phyloP scores from a whole-genome alignment of 2,797 vertebrate genomes.

The Rhinichthys osculus region DNA sequence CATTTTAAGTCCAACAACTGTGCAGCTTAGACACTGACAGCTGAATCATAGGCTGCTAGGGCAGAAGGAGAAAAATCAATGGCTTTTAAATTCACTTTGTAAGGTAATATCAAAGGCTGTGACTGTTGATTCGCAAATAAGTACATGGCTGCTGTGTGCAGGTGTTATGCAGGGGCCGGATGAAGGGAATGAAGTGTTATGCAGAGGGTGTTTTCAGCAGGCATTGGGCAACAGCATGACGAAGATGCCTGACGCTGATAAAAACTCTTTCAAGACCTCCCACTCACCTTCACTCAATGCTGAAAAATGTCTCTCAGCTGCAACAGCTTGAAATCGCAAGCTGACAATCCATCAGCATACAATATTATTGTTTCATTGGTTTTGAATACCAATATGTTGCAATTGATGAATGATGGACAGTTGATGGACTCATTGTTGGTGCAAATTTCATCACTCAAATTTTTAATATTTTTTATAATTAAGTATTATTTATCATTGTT shows the following conservation, averaged over 20 bases:
- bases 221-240: constrained; percentile 26
- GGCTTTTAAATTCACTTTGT: constrained; percentile 61
- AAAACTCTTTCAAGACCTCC: constrained; percentile 51
- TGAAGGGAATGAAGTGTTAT: constrained; percentile 39
- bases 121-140: constrained; percentile 47
- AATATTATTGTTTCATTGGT: background rate
- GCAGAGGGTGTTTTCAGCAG: constrained; percentile 47
- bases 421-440: constrained; percentile 6
- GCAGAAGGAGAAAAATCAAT: constrained; percentile 57
- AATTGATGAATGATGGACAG: background rate
- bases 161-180: constrained; percentile 32
- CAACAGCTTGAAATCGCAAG: constrained; percentile 4
- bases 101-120: constrained; percentile 53
- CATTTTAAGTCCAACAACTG: constrained; percentile 43
- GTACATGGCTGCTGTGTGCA: constrained; percentile 15
- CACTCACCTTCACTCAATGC: constrained; percentile 49
- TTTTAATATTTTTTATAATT: background rate
- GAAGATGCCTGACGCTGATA: constrained; percentile 53
- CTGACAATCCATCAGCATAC: background rate
- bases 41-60: constrained; percentile 56
- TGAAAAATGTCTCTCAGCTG: constrained; percentile 20
- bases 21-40: constrained; percentile 46
- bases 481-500: background rate
- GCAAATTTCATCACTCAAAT: background rate
- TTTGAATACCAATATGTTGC: constrained; percentile 13